Evolutionary conservation across 2,888 invertebrate genomes (phyloP).

Genomic region (Habrosyne pyritoides): DNA sequence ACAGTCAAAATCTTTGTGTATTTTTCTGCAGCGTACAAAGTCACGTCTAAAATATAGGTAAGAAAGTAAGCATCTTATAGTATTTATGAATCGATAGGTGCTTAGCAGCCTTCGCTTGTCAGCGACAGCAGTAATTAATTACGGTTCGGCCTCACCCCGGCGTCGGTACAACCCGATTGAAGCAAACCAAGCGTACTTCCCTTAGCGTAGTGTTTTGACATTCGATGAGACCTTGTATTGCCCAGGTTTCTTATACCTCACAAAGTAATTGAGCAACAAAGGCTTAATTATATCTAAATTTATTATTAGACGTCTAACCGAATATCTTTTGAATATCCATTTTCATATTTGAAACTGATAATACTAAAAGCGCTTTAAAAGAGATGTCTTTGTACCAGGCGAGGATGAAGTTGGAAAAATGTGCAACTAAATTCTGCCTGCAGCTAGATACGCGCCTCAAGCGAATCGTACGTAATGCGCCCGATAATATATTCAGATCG

Average conservation of each 20-base stretch:
- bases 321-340: background rate
- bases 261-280: background rate
- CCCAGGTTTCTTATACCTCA: conserved; percentile 4
- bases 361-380: conserved; percentile 39
- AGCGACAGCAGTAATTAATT: conserved; percentile 78
- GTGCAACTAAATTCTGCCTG: conserved; percentile 65
- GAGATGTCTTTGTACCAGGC: conserved; percentile 53
- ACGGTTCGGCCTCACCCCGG: conserved; percentile 55
- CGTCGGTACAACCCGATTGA: conserved; percentile 52
- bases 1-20: background rate
- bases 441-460: conserved; percentile 69
- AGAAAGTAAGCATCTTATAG: conserved; percentile 39
- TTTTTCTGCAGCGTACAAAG: no score
- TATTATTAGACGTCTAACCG: conserved; percentile 4
- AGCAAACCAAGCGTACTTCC: conserved; percentile 69
- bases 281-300: background rate
- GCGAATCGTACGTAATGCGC: conserved; percentile 76
- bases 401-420: conserved; percentile 63
- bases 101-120: conserved; percentile 69
- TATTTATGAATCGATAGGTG: conserved; percentile 64
- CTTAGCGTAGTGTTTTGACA: conserved; percentile 61
- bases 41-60: conserved; percentile 8
- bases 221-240: conserved; percentile 39
- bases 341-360: conserved; percentile 25
- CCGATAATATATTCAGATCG: conserved; percentile 80